Conservation (phyloP, 2,888 invertebrate species). For the Rhamphomyia laevipes region DNA sequence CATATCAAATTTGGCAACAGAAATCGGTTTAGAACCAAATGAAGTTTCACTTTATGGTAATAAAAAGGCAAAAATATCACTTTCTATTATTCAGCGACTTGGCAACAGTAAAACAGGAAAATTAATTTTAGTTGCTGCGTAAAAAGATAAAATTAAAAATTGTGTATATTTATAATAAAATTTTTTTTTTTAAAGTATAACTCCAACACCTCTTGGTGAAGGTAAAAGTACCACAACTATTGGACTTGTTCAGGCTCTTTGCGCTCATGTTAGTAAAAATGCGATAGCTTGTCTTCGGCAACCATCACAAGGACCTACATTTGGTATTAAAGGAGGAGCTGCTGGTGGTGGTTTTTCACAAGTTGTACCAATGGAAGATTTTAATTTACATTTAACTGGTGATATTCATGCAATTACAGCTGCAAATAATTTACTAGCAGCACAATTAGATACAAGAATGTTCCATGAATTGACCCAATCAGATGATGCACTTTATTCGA, state of each 20-base stretch:
- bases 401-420: constrained; percentile 99
- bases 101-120: constrained; percentile 60
- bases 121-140: constrained; percentile 94
- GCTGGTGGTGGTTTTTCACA: constrained; percentile 97
- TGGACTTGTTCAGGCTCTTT: constrained; percentile 85
- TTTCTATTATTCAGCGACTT: constrained; percentile 68
- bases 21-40: constrained; percentile 66
- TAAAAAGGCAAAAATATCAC: constrained; percentile 87
- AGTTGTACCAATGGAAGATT: constrained; percentile 98
- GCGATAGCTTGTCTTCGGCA: constrained; percentile 91
- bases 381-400: constrained; percentile 94
- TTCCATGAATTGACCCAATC: constrained; percentile 93
- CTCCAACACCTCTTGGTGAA: constrained; percentile 97
- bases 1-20: constrained; percentile 60
- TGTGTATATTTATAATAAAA: not conserved
- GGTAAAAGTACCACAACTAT: constrained; percentile 95
- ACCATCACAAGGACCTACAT: constrained; percentile 98
- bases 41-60: constrained; percentile 87
- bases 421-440: constrained; percentile 94
- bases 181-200: constrained; percentile 55
- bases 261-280: constrained; percentile 72
- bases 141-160: constrained; percentile 10
- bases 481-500: constrained; percentile 71
- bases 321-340: constrained; percentile 92
- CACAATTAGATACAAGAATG: constrained; percentile 90